A percentile compares a stretch with the other conserved stretches of the same genome.
Conservation (phyloP, 2,113 vertebrate genomes). For the Stomatorhinus ivindoensis region DNA sequence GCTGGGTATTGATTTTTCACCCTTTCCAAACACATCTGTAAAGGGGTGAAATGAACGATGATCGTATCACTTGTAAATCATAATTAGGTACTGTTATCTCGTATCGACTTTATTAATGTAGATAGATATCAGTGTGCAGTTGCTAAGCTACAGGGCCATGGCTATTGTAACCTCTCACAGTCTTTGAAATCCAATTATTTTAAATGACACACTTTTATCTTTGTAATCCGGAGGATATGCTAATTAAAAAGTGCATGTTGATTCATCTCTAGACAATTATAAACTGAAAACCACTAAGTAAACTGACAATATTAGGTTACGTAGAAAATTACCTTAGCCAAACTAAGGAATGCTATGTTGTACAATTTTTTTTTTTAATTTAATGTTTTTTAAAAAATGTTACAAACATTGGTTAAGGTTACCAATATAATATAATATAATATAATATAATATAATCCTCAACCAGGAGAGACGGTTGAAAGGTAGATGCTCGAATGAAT, state of each 20-base stretch:
- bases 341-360: neutral
- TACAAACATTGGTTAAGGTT: neutral
- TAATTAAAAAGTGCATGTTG: neutral
- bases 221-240: neutral
- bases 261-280: neutral
- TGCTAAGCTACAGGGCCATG: slow-evolving; percentile 11
- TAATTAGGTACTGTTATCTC: slow-evolving; percentile 7
- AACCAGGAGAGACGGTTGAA: neutral
- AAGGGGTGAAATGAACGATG: slow-evolving; percentile 6
- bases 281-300: neutral
- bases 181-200: slow-evolving; percentile 13
- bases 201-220: slow-evolving; percentile 1
- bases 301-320: neutral
- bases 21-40: slow-evolving; percentile 3
- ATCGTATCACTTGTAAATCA: slow-evolving; percentile 3
- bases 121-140: slow-evolving; percentile 15
- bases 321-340: neutral
- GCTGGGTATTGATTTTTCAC: slow-evolving; percentile 18
- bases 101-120: slow-evolving; percentile 10
- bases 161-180: neutral
- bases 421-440: neutral
- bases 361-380: neutral
- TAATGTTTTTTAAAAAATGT: neutral
- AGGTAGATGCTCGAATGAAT: too few species aligned
- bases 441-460: neutral